A percentile compares a stretch with the other conserved stretches of the same genome.
These are phyloP conservation scores for Ectemnius continuus DNA, from an alignment of 2,888 invertebrate species.

Conservation along the genomic window DNA sequence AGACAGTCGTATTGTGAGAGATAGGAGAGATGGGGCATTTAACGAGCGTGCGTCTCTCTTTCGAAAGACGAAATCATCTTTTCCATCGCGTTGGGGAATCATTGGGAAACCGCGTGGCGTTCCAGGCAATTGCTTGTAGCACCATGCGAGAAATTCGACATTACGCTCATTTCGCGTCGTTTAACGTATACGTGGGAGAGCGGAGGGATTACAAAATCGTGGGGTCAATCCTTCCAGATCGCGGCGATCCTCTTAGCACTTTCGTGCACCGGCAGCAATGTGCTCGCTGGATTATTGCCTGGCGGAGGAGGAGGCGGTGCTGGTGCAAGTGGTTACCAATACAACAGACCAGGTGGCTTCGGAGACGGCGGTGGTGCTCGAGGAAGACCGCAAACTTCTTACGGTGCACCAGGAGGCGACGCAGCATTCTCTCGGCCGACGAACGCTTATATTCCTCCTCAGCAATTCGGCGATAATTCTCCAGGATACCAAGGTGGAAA, in stretches of 20 bases:
- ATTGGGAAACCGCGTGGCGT: too few relatives aligned
- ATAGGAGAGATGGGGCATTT: too few relatives aligned
- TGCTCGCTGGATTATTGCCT: conserved; percentile 68
- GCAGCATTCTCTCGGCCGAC: conserved; percentile 35
- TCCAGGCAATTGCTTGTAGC: too few relatives aligned
- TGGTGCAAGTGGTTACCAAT: conserved; percentile 69
- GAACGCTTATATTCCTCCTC: conserved; percentile 28
- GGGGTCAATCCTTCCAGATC: conserved; percentile 56
- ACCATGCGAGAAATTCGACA: too few relatives aligned
- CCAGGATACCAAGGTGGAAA: conserved; percentile 45
- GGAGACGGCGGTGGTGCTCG: conserved; percentile 33
- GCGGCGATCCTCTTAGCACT: conserved; percentile 64
- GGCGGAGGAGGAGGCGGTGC: conserved; percentile 57
- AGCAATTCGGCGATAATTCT: conserved; percentile 30
- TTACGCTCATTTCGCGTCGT: too few relatives aligned
- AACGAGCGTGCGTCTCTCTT: too few relatives aligned
- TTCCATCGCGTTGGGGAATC: too few relatives aligned
- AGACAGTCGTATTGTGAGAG: too few relatives aligned
- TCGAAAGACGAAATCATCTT: too few relatives aligned
- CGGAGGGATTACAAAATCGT: too few relatives aligned
- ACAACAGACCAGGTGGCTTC: conserved; percentile 68
- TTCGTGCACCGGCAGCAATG: conserved; percentile 64
- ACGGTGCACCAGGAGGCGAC: conserved; percentile 44
- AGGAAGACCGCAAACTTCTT: conserved; percentile 35
- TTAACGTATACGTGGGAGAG: too few relatives aligned